Evolutionary conservation across 2,888 invertebrate genomes (phyloP), one percentile per base, ranked within the genome.

Genomic region (Pollenia griseotomentosa): DNA sequence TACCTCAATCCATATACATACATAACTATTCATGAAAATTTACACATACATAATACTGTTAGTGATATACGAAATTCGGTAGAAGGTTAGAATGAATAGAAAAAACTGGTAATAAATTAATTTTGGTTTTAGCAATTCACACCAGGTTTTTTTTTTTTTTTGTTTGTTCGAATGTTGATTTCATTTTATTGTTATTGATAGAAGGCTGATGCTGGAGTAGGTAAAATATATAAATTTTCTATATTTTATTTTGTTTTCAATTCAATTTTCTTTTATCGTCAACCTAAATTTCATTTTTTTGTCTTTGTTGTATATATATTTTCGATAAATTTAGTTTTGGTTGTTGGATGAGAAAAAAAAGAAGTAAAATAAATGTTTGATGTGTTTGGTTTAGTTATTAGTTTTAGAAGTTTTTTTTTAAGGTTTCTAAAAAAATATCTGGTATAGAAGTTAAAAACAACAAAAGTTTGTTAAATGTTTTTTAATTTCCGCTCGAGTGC

Each of bases 401-500:
- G 48, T 65, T 63, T 80, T 63, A 55, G 12, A 12, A 55, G 2
- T 68, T 70, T 57, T 70, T 57, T 9, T 53, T 19, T 53, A 2
- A 16, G 33, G 33, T 19, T 57, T 46, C 16, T 53, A 61, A 46
- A 19, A 16, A 11, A 19, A 40, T 8, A n/a, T 19, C 14, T 0
- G n/a, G 16, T 12, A 14, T 75, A 42, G n/a, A 44, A 12, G 1
- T 1, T 12, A 40, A 16, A 33, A 33, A 33, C 14, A 14, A 12
- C 77, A 48, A 46, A 53, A 33, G 53, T 79, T 65, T 53, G 46
- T 40, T n/a, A 44, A 78, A 78, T 73, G 51, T 63, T 23, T 68
- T 86, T 85, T 79, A 87, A 85, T 82, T 79, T 82, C 85, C 85
- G 78, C 19, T 85, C 19, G 48, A 80, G 19, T 77, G 63, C 75